Percentiles rank a stretch among this genome's conserved stretches.
Conservation (phyloP, 35 echinoderm and acorn worm genomes). For the Stichopus chloronotus region DNA sequence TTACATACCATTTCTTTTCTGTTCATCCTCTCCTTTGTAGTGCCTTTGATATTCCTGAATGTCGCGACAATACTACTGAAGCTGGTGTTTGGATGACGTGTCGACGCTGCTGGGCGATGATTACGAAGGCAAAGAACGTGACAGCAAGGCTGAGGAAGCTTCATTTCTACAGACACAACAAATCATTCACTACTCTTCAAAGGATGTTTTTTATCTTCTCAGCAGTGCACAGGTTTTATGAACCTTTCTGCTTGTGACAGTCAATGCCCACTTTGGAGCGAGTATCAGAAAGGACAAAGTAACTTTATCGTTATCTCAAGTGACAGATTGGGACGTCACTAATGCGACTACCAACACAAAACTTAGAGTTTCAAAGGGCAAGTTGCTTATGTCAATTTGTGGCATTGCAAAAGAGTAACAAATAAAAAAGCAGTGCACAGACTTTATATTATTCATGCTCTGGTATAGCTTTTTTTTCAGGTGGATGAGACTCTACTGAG, state of each 20-base stretch:
- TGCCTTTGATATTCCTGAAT: constrained; percentile 96
- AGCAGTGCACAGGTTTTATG: background rate
- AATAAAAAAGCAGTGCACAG: too few species aligned
- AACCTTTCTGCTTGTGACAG: background rate
- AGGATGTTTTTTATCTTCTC: background rate
- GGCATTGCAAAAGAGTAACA: too few species aligned
- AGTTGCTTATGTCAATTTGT: too few species aligned
- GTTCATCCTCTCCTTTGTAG: constrained; percentile 65
- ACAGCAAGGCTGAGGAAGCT: background rate
- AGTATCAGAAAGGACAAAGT: too few species aligned
- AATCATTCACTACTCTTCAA: background rate
- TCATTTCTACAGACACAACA: background rate
- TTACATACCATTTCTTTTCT: background rate
- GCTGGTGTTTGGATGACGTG: constrained; percentile 84
- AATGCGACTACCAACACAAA: too few species aligned
- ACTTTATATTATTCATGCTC: too few species aligned
- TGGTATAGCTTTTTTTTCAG: too few species aligned
- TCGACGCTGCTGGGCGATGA: background rate
- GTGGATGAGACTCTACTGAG: too few species aligned
- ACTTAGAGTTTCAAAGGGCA: too few species aligned
- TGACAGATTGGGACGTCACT: too few species aligned
- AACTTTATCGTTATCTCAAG: too few species aligned
- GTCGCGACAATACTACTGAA: constrained; percentile 81
- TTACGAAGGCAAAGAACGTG: background rate
- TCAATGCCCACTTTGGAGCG: background rate